Base-by-base conservation (phyloP, 2,888 invertebrate species). In the Nephrocerus scutellatus region DNA sequence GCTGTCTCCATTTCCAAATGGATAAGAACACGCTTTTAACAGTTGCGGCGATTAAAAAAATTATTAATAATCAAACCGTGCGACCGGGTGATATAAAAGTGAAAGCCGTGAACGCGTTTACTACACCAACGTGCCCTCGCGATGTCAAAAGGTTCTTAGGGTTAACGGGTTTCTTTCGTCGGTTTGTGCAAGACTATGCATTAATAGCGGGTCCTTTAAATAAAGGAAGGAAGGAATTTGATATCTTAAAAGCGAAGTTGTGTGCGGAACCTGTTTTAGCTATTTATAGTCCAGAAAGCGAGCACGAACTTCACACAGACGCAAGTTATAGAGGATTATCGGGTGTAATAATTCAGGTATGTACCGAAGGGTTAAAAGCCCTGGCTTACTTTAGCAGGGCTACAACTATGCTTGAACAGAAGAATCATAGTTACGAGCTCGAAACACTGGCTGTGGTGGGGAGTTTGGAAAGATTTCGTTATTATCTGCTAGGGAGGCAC, bases 381-480 rank as follows among this genome's bases (percentile, higher is more conserved):
- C 28, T 41, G 10, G 20, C 34, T 9, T 42, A 39, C 14, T 42
- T 18, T 34, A 45, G 45, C 14, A 22, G 40, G 10, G 12, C 10
- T 13, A 35, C 35, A 13, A 30, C 26, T 10, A 18, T 22, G 14
- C 13, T 14, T 2, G 42, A 38, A 18, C 12, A 12, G 7, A 26
- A 28, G 23, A 35, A 25, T 19, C 43, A 43, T 6, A 38, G 31
- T 26, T 14, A n/a, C n/a, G 31, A 30, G 13, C 14, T 32, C 10
- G 31, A 22, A 8, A 21, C 4, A 6, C 12, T 21, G 7, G 20
- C 22, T 4, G 20, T 33, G 5, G 22, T 21, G 9, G 41, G 37
- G n/a, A 24, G 21, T 9, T 19, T 36, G 5, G 20, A 36, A 31
- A 16, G 36, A 6, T 36, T 41, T 12, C 24, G 25, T 10, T 36